Conservation (phyloP, 2,113 vertebrate genomes). For the Gasterosteus aculeatus region DNA sequence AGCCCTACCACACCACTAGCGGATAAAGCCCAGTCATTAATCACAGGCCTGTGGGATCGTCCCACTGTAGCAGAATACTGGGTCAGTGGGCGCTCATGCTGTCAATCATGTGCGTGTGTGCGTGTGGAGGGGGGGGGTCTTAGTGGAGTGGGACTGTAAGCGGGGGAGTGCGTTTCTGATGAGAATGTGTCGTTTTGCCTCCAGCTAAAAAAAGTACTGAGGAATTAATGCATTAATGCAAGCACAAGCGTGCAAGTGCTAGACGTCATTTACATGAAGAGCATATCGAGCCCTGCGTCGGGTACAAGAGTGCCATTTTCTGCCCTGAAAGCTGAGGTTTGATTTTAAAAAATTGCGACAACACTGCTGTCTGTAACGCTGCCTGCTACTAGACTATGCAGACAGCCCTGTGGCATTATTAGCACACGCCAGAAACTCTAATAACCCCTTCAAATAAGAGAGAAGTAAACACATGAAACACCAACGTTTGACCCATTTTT, state of each 20-base stretch:
- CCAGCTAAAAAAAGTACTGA: constrained; percentile 63
- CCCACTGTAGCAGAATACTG: constrained; percentile 80
- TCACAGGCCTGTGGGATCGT: constrained; percentile 76
- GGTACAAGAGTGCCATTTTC: constrained; percentile 63
- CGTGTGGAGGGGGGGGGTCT: constrained; percentile 36
- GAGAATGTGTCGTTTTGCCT: constrained; percentile 69
- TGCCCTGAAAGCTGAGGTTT: constrained; percentile 62
- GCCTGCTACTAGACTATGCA: constrained; percentile 41
- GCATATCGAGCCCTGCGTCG: constrained; percentile 61
- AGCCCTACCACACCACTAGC: constrained; percentile 65
- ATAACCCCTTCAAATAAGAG: constrained; percentile 51
- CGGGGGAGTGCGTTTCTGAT: constrained; percentile 59
- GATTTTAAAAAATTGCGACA: constrained; percentile 64
- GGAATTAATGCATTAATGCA: constrained; percentile 74
- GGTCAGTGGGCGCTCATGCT: constrained; percentile 81
- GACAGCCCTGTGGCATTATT: constrained; percentile 56
- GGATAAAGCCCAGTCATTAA: constrained; percentile 77
- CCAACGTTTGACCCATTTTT: constrained; percentile 38
- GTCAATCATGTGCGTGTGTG: constrained; percentile 78
- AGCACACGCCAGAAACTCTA: constrained; percentile 40
- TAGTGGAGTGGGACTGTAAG: constrained; percentile 46
- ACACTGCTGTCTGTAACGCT: constrained; percentile 28
- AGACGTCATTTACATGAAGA: constrained; percentile 70
- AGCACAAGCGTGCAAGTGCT: constrained; percentile 60
- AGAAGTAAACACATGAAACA: constrained; percentile 18